Evolutionary conservation across 2,888 invertebrate species (phyloP).

Genomic region (Prenolepis imparis): DNA sequence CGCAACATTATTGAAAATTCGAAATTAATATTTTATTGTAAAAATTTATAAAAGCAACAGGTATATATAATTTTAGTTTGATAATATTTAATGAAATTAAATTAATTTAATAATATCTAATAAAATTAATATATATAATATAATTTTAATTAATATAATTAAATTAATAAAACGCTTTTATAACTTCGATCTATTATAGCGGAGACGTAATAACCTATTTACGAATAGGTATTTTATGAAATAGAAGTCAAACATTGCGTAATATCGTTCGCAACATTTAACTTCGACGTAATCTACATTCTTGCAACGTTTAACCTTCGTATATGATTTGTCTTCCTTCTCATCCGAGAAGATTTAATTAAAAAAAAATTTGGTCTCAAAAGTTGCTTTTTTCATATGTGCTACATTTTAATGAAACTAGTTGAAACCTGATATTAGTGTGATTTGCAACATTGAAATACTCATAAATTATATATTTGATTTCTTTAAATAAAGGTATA

Average conservation of each 20-base stretch:
- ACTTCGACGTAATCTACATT: background rate
- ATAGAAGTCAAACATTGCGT: background rate
- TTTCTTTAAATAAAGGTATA: background rate
- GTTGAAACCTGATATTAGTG: background rate
- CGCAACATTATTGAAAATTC: background rate
- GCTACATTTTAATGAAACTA: background rate
- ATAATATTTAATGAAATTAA: background rate
- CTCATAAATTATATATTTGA: background rate
- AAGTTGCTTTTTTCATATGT: background rate
- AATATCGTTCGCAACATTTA: background rate
- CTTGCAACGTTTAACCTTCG: background rate
- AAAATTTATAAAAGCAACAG: background rate
- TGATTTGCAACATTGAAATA: background rate
- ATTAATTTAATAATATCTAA: background rate
- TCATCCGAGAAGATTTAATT: too few species aligned
- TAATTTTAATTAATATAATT: too few species aligned
- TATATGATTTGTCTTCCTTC: too few species aligned
- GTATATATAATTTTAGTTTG: background rate
- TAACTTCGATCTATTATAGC: background rate
- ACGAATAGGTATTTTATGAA: background rate
- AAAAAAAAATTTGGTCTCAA: too few species aligned
- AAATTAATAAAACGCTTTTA: background rate
- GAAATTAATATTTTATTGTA: background rate
- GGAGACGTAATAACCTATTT: background rate
- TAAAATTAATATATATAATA: too few species aligned